phyloP scores from a whole-genome alignment of 2,888 invertebrate genomes.

The Eretmocerus hayati region DNA sequence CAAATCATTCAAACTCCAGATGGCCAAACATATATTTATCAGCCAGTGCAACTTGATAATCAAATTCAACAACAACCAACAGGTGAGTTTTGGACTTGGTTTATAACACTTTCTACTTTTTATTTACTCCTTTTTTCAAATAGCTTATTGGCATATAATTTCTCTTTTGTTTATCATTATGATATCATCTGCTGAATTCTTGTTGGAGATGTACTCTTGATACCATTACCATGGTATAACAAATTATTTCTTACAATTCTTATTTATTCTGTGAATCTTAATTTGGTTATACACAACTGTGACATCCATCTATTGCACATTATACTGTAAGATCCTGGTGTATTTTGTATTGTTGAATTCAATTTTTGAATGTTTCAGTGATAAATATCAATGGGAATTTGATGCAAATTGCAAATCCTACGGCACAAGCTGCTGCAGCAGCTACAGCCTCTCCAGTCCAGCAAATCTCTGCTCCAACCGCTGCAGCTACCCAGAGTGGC shows the following conservation, averaged over 20 bases:
- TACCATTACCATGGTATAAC: too few species aligned
- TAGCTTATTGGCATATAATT: not conserved
- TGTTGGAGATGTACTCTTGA: too few species aligned
- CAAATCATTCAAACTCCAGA: slow-evolving; percentile 87
- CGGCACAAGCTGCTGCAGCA: slow-evolving; percentile 48
- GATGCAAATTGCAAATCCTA: slow-evolving; percentile 58
- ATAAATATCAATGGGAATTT: slow-evolving; percentile 72
- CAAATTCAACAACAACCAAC: slow-evolving; percentile 57
- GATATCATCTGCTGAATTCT: too few species aligned
- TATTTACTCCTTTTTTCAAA: not conserved
- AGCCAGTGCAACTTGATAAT: slow-evolving; percentile 61
- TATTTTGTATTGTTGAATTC: not conserved
- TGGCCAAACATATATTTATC: slow-evolving; percentile 88
- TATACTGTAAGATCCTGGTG: too few species aligned
- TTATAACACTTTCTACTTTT: too few species aligned
- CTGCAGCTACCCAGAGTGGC: slow-evolving; percentile 48
- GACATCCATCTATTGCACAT: too few species aligned
- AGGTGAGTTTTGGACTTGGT: slow-evolving; percentile 38
- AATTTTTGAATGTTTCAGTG: slow-evolving; percentile 45
- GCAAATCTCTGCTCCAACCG: slow-evolving; percentile 47
- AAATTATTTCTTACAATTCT: too few species aligned
- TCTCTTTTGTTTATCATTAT: too few species aligned
- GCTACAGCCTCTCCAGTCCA: slow-evolving; percentile 44
- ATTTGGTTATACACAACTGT: too few species aligned
- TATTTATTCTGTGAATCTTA: too few species aligned